phyloP scores from a whole-genome alignment of 2,888 invertebrate genomes.

The Timema cristinae region DNA sequence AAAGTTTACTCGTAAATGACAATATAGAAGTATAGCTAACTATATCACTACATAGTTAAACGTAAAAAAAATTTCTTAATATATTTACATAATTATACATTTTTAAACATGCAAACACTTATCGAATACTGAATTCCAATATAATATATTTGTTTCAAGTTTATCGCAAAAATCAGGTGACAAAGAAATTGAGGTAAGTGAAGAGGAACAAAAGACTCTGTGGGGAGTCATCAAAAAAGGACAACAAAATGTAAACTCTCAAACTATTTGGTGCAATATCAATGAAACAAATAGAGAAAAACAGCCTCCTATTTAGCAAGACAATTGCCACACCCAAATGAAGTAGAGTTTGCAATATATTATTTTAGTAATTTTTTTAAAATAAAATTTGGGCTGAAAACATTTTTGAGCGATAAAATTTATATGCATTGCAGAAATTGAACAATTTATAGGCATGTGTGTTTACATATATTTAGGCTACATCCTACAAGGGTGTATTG shows the following conservation, averaged over 20 bases:
- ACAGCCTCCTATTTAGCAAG: not conserved
- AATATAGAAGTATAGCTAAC: too few species aligned
- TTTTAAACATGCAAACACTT: too few species aligned
- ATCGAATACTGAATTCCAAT: too few species aligned
- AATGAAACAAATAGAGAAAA: not conserved
- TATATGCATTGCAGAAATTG: not conserved
- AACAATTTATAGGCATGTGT: not conserved
- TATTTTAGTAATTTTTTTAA: slow-evolving; percentile 9
- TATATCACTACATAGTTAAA: too few species aligned
- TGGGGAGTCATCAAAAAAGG: too few species aligned
- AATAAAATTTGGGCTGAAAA: not conserved
- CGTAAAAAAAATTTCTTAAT: too few species aligned
- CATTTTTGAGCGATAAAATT: not conserved
- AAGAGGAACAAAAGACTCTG: too few species aligned
- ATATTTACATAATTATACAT: too few species aligned
- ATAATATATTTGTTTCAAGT: too few species aligned
- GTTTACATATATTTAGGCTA: not conserved
- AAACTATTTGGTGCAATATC: not conserved
- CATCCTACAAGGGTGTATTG: not conserved
- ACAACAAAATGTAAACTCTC: not conserved
- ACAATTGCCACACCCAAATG: not conserved
- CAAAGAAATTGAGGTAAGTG: too few species aligned
- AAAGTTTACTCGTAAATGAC: too few species aligned
- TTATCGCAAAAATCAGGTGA: too few species aligned
- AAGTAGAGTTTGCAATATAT: not conserved